These are phyloP conservation scores for Tenthredo scrophulariae DNA, from an alignment of 2,888 invertebrate genomes.

Conservation along the genomic window DNA sequence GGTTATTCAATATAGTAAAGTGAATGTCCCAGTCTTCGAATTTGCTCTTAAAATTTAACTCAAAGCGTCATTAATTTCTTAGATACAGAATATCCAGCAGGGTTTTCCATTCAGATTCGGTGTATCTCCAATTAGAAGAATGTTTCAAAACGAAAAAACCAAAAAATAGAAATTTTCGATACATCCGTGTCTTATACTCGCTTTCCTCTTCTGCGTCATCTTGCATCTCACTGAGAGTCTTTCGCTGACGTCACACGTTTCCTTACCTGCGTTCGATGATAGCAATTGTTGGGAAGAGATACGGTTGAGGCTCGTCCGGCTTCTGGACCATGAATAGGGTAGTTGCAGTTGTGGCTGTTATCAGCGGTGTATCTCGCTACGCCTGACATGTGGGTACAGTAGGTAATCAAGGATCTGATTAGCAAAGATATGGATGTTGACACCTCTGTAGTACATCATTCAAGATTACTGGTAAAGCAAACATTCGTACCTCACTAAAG, in stretches of 20 bases:
- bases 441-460: neutral
- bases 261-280: neutral
- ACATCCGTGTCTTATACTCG: neutral
- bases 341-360: neutral
- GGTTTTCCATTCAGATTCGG: neutral
- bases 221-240: neutral
- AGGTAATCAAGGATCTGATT: slow-evolving; percentile 18
- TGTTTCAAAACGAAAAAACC: neutral
- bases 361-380: neutral
- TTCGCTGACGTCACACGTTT: neutral
- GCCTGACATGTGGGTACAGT: neutral
- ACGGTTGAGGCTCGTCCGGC: neutral
- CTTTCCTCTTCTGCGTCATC: neutral
- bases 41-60: neutral
- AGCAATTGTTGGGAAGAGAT: neutral
- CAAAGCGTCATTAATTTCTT: neutral
- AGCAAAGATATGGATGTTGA: neutral
- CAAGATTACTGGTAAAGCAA: neutral
- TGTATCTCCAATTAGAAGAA: neutral
- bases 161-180: neutral
- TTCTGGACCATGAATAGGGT: slow-evolving; percentile 1
- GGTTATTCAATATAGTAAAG: neutral
- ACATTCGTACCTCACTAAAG: slow-evolving; percentile 11
- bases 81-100: neutral
- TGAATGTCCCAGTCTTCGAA: neutral